Evolutionary conservation across 2,113 vertebrate species (phyloP), one percentile per base, ranked within the genome.

Genomic region (Notarius lentiginosus): DNA sequence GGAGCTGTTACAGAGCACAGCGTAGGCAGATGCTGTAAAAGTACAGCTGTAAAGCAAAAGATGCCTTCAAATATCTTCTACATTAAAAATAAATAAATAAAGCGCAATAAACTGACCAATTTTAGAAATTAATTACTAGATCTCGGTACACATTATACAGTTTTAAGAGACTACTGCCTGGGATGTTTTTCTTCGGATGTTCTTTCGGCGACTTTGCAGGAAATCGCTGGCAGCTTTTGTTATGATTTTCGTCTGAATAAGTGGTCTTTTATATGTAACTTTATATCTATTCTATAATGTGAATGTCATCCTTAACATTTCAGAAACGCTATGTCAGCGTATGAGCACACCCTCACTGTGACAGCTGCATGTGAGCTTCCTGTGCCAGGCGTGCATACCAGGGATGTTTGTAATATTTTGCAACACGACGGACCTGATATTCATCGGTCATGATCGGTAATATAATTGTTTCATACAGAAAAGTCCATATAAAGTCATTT

Each of bases 301-400:
- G 53, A 60, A 60, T 11, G 1, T 61, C 56, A 61, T 81, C 61
- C 24, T 18, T 66, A 30, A 72, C 6, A 34, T 84, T 70, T 24
- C 6, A 56, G 24, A 53, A 89, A 77, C 15, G 63, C 61, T 68
- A 56, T 8, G 58, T 77, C 60, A 8, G 63, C 87, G 41, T 17
- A 55, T 82, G 15, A 86, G 53, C 76, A 63, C 56, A 66, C 22
- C 22, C 88, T 84, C 87, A 89, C 86, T 51, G 72, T 73, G 89
- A 92, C 94, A 95, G 94, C 94, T 95, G 94, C 88, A 83, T 41
- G 79, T 7, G 17, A 72, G 83, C 79, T 84, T 85, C 84, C 86
- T 65, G 88, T 86, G 85, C 88, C 91, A 89, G 60, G 81, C 24
- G 47, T 63, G 61, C 85, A 89, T 87, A 41, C 70, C 88, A 30